Evolutionary conservation across 2,888 invertebrate species (phyloP).

Genomic region (Morpho helenor): DNA sequence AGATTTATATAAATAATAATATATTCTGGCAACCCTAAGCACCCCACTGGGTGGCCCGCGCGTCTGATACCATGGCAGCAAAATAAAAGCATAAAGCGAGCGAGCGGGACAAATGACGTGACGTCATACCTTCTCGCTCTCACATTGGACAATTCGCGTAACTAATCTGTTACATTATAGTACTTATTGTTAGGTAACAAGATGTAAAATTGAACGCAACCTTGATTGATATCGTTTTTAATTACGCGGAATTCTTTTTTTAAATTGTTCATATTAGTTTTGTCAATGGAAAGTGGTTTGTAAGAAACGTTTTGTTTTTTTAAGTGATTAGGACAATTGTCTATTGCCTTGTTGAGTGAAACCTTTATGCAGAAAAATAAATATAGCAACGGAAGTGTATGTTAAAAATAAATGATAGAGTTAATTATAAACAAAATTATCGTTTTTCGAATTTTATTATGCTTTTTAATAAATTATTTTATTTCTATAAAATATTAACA

Average conservation of each 20-base stretch:
- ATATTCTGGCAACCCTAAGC: constrained; percentile 46
- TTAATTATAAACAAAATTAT: too few species aligned
- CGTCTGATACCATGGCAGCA: constrained; percentile 56
- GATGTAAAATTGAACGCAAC: neutral
- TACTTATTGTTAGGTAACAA: neutral
- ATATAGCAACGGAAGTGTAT: too few species aligned
- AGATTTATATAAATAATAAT: too few species aligned
- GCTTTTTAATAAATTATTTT: too few species aligned
- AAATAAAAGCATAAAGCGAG: constrained; percentile 56
- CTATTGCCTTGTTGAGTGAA: too few species aligned
- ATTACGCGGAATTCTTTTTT: neutral
- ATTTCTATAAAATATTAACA: too few species aligned
- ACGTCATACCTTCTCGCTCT: constrained; percentile 29
- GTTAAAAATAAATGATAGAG: too few species aligned
- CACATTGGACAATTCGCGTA: constrained; percentile 5
- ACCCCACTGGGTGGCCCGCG: constrained; percentile 63
- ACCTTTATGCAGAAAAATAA: too few species aligned
- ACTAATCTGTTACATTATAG: constrained; percentile 1
- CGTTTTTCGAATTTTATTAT: too few species aligned
- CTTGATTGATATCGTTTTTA: neutral
- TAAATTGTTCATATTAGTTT: neutral
- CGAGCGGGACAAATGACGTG: constrained; percentile 38
- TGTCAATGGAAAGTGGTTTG: neutral
- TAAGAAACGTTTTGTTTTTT: too few species aligned
- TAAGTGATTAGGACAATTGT: too few species aligned